Conservation (phyloP, 2,888 invertebrate species). For the Leucoma salicis region DNA sequence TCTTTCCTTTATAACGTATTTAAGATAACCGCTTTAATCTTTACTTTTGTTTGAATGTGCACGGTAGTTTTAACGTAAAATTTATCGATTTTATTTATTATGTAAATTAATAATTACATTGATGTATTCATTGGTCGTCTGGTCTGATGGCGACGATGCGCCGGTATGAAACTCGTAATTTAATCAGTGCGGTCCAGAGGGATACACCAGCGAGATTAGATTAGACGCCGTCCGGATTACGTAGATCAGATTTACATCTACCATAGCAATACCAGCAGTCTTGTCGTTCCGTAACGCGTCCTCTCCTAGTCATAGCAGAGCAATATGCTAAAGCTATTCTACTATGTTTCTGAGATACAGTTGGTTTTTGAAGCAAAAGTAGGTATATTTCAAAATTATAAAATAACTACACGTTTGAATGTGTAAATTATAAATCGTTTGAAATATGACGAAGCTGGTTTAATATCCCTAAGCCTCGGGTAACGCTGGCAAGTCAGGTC, state of each 20-base stretch:
- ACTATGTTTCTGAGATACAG: no score
- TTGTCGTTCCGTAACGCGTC: not conserved
- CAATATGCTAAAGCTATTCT: no score
- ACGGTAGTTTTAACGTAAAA: slow-evolving; percentile 8
- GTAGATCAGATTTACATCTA: slow-evolving; percentile 76
- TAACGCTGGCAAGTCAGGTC: slow-evolving; percentile 71
- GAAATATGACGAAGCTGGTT: slow-evolving; percentile 64
- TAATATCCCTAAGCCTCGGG: slow-evolving; percentile 71
- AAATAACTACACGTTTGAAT: slow-evolving; percentile 8
- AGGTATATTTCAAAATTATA: no score
- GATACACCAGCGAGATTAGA: slow-evolving; percentile 72
- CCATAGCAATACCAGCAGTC: slow-evolving; percentile 34
- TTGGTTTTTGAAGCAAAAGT: no score
- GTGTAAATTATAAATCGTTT: slow-evolving; percentile 50
- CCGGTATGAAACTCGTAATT: slow-evolving; percentile 59
- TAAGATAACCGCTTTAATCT: slow-evolving; percentile 40
- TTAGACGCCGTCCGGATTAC: slow-evolving; percentile 79
- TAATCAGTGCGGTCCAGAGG: slow-evolving; percentile 71
- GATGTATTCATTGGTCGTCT: slow-evolving; percentile 32
- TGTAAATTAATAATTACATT: slow-evolving; percentile 38
- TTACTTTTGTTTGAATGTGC: slow-evolving; percentile 17
- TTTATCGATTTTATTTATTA: slow-evolving; percentile 23
- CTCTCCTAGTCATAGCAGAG: no score
- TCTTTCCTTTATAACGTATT: slow-evolving; percentile 52
- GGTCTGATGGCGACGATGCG: slow-evolving; percentile 34